Base-by-base conservation (phyloP, 2,888 invertebrate genomes). In the Heliconius cydno region DNA sequence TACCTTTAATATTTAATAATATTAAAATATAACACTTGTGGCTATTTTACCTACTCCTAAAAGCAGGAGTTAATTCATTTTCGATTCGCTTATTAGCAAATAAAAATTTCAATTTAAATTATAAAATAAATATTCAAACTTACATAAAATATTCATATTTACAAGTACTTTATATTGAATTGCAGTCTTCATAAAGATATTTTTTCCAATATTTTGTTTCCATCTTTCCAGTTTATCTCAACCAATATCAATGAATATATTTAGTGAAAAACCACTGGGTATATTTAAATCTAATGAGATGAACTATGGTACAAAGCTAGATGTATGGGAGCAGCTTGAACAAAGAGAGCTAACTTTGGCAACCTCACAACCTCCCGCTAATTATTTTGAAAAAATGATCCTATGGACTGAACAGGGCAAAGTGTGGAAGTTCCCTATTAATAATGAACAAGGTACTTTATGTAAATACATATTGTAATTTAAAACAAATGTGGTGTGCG, bases 351-450 rank as follows among this genome's bases (percentile, higher is more conserved):
- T 98, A n/a, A 94, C 96, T 81, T 85, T 97, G 77, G 93, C 96
- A 0, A 94, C 96, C 0, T 95, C 96, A 0, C 97, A 97, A 89
- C 97, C 98, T 0, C 98, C 99, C 0, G 90, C 95, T 13, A 99
- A 99, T 94, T 97, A 97, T 87, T 99, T 98, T 90, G 97, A 99
- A 91, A 98, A 99, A 92, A 97, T 99, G 97, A 97, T 98, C 72
- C 89, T 96, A 76, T 99, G 99, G 99, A 99, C 99, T 0, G 97
- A 98, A 78, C 97, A 98, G 90, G 98, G 98, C 67, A 99, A 98
- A 92, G 91, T 99, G 22, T 99, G 99, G 99, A 96, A 97, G 84
- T 99, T 99, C 90, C 99, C 99, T 2, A 98, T 99, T 82, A 96
- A 99, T 91, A 99, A 99, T 95, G 99, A 99, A 92, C 98, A 98